Base-by-base conservation (phyloP, 2,797 vertebrate species). In the Propithecus perrieri region DNA sequence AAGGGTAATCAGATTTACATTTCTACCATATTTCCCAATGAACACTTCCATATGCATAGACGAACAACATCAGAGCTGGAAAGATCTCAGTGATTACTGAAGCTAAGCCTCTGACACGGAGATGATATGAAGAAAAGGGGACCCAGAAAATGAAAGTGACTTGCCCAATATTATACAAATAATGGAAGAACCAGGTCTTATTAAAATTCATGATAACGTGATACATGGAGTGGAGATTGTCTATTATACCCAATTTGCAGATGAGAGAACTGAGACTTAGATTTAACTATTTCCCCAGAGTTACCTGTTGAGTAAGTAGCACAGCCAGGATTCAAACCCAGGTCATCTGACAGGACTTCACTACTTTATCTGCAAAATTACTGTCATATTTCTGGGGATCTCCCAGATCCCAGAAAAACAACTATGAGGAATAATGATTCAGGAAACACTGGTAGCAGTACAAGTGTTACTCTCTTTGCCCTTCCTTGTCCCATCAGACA, bases 361-460 rank as follows among this genome's bases (percentile, higher is more conserved):
- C 57, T 3, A 71, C 50, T 86, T 85, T 24, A 63, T 89, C 28
- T 93, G 41, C 8, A 48, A 71, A 38, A 92, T 50, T 59, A 83
- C 35, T 63, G 8, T 81, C 35, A 10, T 41, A 33, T 67, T 94
- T 90, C 74, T 1, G 14, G 10, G 18, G 26, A 69, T 43, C 5
- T n/a, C 55, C 85, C 79, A 57, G 48, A 94, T 95, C 48, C 24
- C 38, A 92, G 57, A 30, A 96, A 95, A 81, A 38, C 35, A 46
- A 28, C 0, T 4, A 2, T 80, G 28, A 69, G 59, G 22, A 85
- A 53, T 9, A 46, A 38, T 55, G 17, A 57, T 71, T 94, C 65
- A 17, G n/a, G 50, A 83, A 57, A 48, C 24, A 4, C 48, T 48
- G 53, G 22, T 10, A 28, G 22, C n/a, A 22, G 18, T 17, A 15